A percentile compares a stretch with the other conserved stretches of the same genome.
Conservation (phyloP, 2,888 invertebrate species). For the Drosophila paranaensis region DNA sequence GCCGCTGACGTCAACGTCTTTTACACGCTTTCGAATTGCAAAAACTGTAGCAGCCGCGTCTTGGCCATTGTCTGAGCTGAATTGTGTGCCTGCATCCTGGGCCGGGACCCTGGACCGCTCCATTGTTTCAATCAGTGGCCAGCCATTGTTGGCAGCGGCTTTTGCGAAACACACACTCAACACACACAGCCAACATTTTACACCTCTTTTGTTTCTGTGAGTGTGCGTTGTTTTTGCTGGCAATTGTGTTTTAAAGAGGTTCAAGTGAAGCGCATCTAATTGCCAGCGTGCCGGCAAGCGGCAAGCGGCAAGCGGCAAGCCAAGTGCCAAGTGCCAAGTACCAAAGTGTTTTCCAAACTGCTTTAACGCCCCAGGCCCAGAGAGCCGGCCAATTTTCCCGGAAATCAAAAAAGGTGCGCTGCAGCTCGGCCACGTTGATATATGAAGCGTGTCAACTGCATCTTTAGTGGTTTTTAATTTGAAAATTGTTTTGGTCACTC, state of each 20-base stretch:
- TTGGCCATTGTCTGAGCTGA: conserved; percentile 61
- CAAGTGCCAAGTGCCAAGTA: conserved; percentile 39
- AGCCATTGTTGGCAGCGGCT: conserved; percentile 69
- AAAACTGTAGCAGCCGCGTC: conserved; percentile 64
- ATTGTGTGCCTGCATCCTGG: conserved; percentile 53
- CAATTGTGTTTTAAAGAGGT: conserved; percentile 81
- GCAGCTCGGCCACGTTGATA: conserved; percentile 56
- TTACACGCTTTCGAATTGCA: conserved; percentile 69
- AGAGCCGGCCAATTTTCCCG: conserved; percentile 62
- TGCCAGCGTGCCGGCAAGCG: conserved; percentile 46
- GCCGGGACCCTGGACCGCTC: conserved; percentile 43
- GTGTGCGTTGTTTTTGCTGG: conserved; percentile 51
- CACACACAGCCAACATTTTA: conserved; percentile 60
- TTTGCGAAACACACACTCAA: conserved; percentile 61
- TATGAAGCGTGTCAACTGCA: conserved; percentile 79
- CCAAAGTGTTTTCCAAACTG: conserved; percentile 65
- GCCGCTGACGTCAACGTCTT: conserved; percentile 39
- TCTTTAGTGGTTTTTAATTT: conserved; percentile 81
- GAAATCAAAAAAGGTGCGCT: conserved; percentile 72
- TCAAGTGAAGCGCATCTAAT: conserved; percentile 81
- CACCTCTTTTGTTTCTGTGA: conserved; percentile 70
- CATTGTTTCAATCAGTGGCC: conserved; percentile 78
- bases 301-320: background rate
- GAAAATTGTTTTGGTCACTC: conserved; percentile 73
- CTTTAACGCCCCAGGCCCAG: conserved; percentile 63